Evolutionary conservation across 2,888 invertebrate genomes (phyloP).

Genomic region (Synanthedon myopaeformis): DNA sequence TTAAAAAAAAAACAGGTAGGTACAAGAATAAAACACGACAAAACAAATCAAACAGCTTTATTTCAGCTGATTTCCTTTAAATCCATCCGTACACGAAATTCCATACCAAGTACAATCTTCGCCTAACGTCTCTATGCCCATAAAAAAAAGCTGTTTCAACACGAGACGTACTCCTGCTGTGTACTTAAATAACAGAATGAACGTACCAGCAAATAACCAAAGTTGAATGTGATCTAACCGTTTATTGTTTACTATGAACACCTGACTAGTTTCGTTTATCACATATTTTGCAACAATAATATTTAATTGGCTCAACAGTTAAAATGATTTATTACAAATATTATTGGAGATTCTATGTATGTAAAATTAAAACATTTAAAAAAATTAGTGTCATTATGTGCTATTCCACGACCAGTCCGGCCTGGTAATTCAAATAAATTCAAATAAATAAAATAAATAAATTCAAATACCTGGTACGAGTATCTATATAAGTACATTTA

Average conservation of each 20-base stretch:
- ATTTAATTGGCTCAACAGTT: no score
- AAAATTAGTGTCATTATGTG: no score
- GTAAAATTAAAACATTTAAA: no score
- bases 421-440: no score
- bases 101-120: conserved; percentile 11
- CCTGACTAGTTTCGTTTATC: background rate
- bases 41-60: conserved; percentile 68
- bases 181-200: conserved; percentile 13
- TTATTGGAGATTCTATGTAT: no score
- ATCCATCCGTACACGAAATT: conserved; percentile 39
- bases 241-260: background rate
- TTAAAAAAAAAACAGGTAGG: conserved; percentile 5
- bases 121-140: background rate
- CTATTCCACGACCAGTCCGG: no score
- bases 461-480: no score
- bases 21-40: conserved; percentile 34
- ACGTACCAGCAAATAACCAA: conserved; percentile 20
- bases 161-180: background rate
- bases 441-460: no score
- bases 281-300: background rate
- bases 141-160: background rate
- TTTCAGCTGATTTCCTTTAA: conserved; percentile 58
- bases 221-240: conserved; percentile 11
- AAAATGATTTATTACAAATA: no score
- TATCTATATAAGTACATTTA: no score